These are phyloP conservation scores for Euproctis similis DNA, from an alignment of 2,888 invertebrate species.

Conservation along the genomic window DNA sequence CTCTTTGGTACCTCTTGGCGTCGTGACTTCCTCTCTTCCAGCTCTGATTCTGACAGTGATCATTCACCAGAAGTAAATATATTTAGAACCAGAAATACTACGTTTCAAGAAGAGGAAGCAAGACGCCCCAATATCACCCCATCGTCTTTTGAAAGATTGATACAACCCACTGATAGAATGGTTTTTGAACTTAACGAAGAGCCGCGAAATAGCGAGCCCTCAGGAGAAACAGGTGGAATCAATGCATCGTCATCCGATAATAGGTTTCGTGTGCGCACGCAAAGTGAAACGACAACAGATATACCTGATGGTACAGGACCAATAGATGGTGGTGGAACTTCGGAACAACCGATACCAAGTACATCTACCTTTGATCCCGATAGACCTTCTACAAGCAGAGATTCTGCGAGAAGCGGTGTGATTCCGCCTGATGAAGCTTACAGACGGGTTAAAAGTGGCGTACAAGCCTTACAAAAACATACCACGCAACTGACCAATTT, in stretches of 20 bases:
- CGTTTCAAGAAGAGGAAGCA: slow-evolving; percentile 44
- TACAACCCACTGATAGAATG: slow-evolving; percentile 38
- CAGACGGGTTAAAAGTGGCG: slow-evolving; percentile 53
- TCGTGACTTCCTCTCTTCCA: slow-evolving; percentile 46
- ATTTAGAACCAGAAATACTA: slow-evolving; percentile 54
- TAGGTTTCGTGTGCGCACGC: slow-evolving; percentile 54
- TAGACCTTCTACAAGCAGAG: slow-evolving; percentile 54
- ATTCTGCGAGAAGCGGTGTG: slow-evolving; percentile 39
- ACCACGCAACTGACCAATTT: slow-evolving; percentile 50
- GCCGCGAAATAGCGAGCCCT: slow-evolving; percentile 18
- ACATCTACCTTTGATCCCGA: slow-evolving; percentile 20
- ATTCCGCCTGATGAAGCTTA: slow-evolving; percentile 56
- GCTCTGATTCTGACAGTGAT: slow-evolving; percentile 63
- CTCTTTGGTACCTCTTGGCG: slow-evolving; percentile 37
- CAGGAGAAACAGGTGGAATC: slow-evolving; percentile 30
- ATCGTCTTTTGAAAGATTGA: slow-evolving; percentile 13
- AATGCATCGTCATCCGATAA: slow-evolving; percentile 41
- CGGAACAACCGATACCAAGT: slow-evolving; percentile 9
- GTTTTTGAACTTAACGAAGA: slow-evolving; percentile 44
- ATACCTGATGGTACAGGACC: slow-evolving; percentile 1
- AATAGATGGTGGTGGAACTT: slow-evolving; percentile 3
- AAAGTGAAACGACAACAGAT: slow-evolving; percentile 21
- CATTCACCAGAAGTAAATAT: slow-evolving; percentile 59
- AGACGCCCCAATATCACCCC: slow-evolving; percentile 22
- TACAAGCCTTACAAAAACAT: slow-evolving; percentile 55